Base-by-base conservation (phyloP, 2,797 vertebrate species). In the Neoniphon sammara region DNA sequence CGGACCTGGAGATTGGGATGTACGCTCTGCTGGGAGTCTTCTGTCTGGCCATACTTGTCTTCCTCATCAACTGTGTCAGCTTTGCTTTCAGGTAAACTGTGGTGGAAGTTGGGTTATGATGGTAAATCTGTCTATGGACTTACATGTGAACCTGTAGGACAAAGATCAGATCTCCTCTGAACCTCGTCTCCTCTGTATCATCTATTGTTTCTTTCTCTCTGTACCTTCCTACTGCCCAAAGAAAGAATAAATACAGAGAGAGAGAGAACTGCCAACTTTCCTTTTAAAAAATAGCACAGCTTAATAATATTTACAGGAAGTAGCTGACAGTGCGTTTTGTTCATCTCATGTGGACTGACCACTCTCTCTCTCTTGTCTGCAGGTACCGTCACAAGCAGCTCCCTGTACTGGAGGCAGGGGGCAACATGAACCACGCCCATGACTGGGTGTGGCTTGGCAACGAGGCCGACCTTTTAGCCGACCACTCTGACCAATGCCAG, bases 401-500 rank as follows among this genome's bases (percentile, higher is more conserved):
- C 5, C 95, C 97, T 0, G 96, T 96, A 69, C 94, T 96, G 0
- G 96, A 98, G 84, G 96, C 97, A 53, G 96, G 91, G 15, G 92
- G 96, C 83, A 97, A 95, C 91, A 95, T 97, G 88, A 98, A 98
- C 77, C 98, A 99, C 62, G 97, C 97, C 73, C 98, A 98, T 1
- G 98, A 98, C 82, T 99, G 97, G 97, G 97, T 98, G 72, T 98
- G 97, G 97, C 96, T 98, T 2, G 96, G 96, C 67, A 97, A 97
- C 1, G 96, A 97, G 85, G 95, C 96, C 0, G 97, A 98, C 77
- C 94, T 98, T 12, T 78, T 98, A 84, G 96, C 96, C 52, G 96
- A 95, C 81, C 94, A 94, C 82, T 1, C 93, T 5, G 95, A 97
- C 84, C 93, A 95, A 15, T 96, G 96, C 86, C 93, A 95, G 58